These are phyloP conservation scores for Oryzias javanicus DNA, from an alignment of 2,113 vertebrate genomes.

Conservation along the genomic window DNA sequence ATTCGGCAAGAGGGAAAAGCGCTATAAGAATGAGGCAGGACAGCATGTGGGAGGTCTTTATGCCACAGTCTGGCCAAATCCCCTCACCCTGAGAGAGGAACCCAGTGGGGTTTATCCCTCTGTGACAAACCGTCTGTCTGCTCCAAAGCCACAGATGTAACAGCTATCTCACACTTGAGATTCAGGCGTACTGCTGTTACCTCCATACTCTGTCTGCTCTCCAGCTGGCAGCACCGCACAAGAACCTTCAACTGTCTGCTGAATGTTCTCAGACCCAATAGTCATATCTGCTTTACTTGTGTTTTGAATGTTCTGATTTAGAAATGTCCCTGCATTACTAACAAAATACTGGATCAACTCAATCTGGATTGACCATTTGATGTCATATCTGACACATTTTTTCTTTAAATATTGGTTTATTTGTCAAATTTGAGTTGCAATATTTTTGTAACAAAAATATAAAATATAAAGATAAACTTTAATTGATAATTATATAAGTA, in stretches of 20 bases:
- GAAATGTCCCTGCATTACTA: no score
- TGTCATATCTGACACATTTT: no score
- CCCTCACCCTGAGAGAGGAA: slow-evolving; percentile 26
- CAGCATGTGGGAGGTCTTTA: slow-evolving; percentile 8
- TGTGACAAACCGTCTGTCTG: slow-evolving; percentile 51
- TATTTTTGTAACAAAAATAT: no score
- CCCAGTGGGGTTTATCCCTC: slow-evolving; percentile 50
- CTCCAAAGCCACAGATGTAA: slow-evolving; percentile 34
- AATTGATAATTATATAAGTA: no score
- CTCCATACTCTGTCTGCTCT: slow-evolving; percentile 13
- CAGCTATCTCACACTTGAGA: slow-evolving; percentile 37
- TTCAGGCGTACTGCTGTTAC: slow-evolving; percentile 21
- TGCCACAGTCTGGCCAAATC: slow-evolving; percentile 47
- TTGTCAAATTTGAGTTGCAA: no score
- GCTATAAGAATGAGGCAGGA: slow-evolving; percentile 10
- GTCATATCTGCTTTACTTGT: slow-evolving; percentile 10
- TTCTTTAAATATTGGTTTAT: no score
- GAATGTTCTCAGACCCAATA: slow-evolving; percentile 18
- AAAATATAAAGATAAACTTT: no score
- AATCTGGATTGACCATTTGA: no score
- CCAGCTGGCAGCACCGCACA: slow-evolving; percentile 10
- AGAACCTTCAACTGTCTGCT: slow-evolving; percentile 10
- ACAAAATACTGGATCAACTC: no score
- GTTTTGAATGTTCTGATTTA: background rate
- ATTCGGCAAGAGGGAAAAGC: slow-evolving; percentile 22